phyloP scores from a whole-genome alignment of 2,888 invertebrate species.

The Platerodrilus igneus region DNA sequence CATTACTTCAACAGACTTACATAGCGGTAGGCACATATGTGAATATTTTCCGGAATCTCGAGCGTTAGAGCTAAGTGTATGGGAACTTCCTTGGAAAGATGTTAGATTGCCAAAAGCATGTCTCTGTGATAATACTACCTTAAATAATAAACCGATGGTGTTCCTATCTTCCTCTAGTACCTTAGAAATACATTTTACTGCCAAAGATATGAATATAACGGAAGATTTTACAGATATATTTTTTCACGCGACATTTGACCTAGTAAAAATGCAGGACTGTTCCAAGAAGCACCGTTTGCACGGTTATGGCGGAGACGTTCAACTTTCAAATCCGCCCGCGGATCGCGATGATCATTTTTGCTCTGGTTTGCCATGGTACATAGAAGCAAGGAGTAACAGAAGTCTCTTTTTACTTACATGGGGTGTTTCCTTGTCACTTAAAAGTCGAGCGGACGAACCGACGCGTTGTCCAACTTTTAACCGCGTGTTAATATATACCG shows the following conservation, averaged over 20 bases:
- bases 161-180: slow-evolving; percentile 63
- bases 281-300: slow-evolving; percentile 59
- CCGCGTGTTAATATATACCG: slow-evolving; percentile 75
- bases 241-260: slow-evolving; percentile 70
- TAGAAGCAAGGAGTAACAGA: slow-evolving; percentile 73
- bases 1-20: slow-evolving; percentile 65
- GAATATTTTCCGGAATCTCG: slow-evolving; percentile 44
- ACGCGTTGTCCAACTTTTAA: slow-evolving; percentile 72
- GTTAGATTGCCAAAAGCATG: slow-evolving; percentile 68
- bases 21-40: slow-evolving; percentile 65
- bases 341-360: slow-evolving; percentile 61
- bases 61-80: slow-evolving; percentile 55
- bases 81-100: slow-evolving; percentile 70
- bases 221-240: slow-evolving; percentile 80
- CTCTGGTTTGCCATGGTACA: slow-evolving; percentile 72
- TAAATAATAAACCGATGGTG: slow-evolving; percentile 57
- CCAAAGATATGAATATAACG: slow-evolving; percentile 67
- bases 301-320: slow-evolving; percentile 63
- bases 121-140: slow-evolving; percentile 69
- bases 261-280: slow-evolving; percentile 61
- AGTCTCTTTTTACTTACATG: slow-evolving; percentile 78
- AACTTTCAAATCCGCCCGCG: slow-evolving; percentile 59
- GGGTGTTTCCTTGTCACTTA: slow-evolving; percentile 69
- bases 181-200: slow-evolving; percentile 71
- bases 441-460: slow-evolving; percentile 57